Base-by-base conservation (phyloP, 2,888 invertebrate genomes). In the Agriopis marginaria region DNA sequence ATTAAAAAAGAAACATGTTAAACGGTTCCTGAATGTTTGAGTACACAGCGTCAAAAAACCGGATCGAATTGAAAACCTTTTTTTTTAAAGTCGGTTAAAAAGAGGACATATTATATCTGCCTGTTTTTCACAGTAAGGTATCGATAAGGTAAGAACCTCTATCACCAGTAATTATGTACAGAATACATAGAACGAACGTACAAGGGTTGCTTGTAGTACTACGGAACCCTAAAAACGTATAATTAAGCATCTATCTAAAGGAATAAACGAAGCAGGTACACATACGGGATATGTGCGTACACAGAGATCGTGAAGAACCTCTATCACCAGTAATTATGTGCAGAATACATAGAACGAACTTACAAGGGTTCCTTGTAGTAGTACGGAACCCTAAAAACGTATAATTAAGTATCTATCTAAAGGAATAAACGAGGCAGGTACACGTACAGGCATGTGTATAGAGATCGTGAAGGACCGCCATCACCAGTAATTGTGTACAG, bases 401-500 rank as follows among this genome's bases (percentile, higher is more conserved):
- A 5, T 12, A 11, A 39, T 0, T 2, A 10, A 10, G 14, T 6
- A 32, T 1, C 11, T 53, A 39, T 40, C 58, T 3, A 47, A 45
- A 58, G 56, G 9, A 71, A 63, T 51, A 68, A 70, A 68, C 70
- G 60, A 66, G 62, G 51, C 50, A 63, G 61, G 50, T 12, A 45
- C 11, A 12, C 12, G 12, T 32, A 32, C 32, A 32, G 32, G 32
- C 32, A 3, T 32, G 32, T 32, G 5, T 12, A 64, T 55, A 65
- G 56, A 61, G 71, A 53, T 65, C 64, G 72, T 68, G 66, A 72
- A 72, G 14, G 66, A 59, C 56, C 66, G 62, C 54, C 66, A 65
- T 45, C n/a, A 32, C 23, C 9, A 53, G 72, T 74, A 70, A 73
- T 76, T 74, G 73, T 68, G 56, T 69, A 70, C 70, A 65, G 68